A percentile compares a stretch with the other conserved stretches of the same genome.
Evolutionary conservation across 1,140 invertebrate species (phyloP).

Genomic region (Drosophila nebulosa): DNA sequence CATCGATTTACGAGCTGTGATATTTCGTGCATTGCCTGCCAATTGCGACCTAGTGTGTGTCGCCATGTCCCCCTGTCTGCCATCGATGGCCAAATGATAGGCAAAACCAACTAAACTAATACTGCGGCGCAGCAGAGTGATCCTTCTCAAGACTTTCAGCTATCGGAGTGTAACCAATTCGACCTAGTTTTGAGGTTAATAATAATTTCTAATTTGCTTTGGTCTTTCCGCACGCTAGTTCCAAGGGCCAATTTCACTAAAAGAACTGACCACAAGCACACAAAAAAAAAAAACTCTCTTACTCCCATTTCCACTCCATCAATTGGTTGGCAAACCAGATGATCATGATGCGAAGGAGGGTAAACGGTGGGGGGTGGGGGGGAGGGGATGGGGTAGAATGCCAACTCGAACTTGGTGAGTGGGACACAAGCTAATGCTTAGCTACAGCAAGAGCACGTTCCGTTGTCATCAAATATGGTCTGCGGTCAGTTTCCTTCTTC

Average conservation of each 20-base stretch:
- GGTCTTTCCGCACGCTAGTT: not conserved
- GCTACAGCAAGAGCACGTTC: conserved; percentile 55
- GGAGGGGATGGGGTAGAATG: conserved; percentile 31
- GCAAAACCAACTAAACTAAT: conserved; percentile 17
- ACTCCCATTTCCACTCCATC: conserved; percentile 38
- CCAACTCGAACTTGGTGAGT: conserved; percentile 18
- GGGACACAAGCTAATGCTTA: conserved; percentile 21
- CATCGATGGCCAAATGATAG: conserved; percentile 60
- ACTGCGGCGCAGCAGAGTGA: not conserved
- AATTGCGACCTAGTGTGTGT: conserved; percentile 18
- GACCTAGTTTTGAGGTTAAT: not conserved
- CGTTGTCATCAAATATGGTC: conserved; percentile 74
- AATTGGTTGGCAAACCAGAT: conserved; percentile 43
- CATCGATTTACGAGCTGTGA: conserved; percentile 75
- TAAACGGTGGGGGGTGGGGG: too few species aligned
- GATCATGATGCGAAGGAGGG: conserved; percentile 30
- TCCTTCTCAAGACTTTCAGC: conserved; percentile 3
- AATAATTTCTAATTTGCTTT: not conserved
- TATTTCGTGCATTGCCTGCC: conserved; percentile 61
- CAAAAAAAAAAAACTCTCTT: not conserved
- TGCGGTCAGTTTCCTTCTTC: conserved; percentile 63
- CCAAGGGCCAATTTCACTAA: not conserved
- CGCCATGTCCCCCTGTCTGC: too few species aligned
- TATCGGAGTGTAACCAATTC: not conserved
- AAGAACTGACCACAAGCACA: not conserved